Base-by-base conservation (phyloP, 2,113 vertebrate genomes). In the Nettapus auritus region DNA sequence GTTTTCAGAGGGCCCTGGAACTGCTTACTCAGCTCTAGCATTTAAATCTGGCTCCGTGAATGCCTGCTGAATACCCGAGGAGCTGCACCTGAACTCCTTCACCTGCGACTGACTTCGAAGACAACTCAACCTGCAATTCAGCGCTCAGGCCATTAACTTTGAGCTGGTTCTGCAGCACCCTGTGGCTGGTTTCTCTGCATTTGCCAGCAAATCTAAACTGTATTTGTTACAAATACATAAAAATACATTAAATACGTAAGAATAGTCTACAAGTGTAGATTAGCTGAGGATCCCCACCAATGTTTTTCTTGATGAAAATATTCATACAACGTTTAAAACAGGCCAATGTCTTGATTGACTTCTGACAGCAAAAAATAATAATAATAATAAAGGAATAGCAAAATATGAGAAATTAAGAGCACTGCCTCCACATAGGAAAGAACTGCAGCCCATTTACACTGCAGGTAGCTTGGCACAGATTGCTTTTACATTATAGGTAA, bases 401-500 rank as follows among this genome's bases (percentile, higher is more conserved):
- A 62, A 50, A 77, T 12, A 36, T 28, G 25, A 63, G 36, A 63
- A 29, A 55, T 38, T 20, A 52, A 50, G 40, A 68, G 40, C 46
- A 40, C 23, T 17, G 40, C 29, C 23, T 50, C 34, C 64, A 33
- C 15, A 42, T 2, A 40, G 33, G 16, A 73, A n/a, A 55, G 64
- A 62, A 17, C 0, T 9, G 22, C 69, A 62, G 23, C 42, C 6
- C 0, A 0, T 46, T 74, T 38, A 17, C 11, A 15, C 56, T 29
- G 16, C 2, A 60, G 9, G 57, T 12, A 71, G 57, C 64, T 29
- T 16, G 22, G n/a, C 55, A 69, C 10, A 36, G 25, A 53, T 29
- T 19, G 38, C 31, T 85, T 71, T 46, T 17, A 9, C 38, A 55
- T 48, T 34, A 23, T 1, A 50, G 13, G 22, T 8, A 11, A 9